Percentiles rank a stretch among this genome's conserved stretches.
Evolutionary conservation across 2,113 vertebrate genomes (phyloP).

Genomic region (Hippocampus comes): DNA sequence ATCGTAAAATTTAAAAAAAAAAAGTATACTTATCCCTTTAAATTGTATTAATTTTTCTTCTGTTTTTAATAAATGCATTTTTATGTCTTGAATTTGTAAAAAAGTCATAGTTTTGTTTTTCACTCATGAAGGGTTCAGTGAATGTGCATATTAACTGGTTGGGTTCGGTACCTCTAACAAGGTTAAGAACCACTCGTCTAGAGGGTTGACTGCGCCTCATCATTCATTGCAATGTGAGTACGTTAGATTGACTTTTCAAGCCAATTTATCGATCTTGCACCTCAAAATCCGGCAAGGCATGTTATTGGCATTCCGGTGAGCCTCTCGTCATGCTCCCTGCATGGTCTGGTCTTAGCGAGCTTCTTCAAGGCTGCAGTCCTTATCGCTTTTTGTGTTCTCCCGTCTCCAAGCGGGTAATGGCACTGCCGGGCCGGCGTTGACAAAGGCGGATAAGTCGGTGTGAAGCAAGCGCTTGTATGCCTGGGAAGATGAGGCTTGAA

Average conservation of each 20-base stretch:
- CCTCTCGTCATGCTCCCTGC: constrained; percentile 4
- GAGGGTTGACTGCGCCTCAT: too few relatives aligned
- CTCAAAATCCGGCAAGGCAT: constrained; percentile 10
- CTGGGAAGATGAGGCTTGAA: neutral
- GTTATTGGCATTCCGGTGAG: constrained; percentile 32
- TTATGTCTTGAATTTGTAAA: too few relatives aligned
- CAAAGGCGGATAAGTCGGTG: constrained; percentile 28
- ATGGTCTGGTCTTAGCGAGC: constrained; percentile 35
- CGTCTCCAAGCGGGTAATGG: constrained; percentile 2
- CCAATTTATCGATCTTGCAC: constrained; percentile 33
- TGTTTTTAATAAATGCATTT: too few relatives aligned
- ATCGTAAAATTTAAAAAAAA: too few relatives aligned
- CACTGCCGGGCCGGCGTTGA: constrained; percentile 21
- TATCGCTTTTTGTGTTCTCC: constrained; percentile 36
- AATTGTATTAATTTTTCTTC: too few relatives aligned
- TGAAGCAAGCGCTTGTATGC: neutral
- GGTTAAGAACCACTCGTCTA: too few relatives aligned
- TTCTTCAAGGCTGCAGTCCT: neutral
- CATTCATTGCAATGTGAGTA: neutral
- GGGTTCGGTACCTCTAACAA: too few relatives aligned
- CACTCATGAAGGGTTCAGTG: too few relatives aligned
- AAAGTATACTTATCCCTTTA: too few relatives aligned
- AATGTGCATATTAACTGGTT: too few relatives aligned
- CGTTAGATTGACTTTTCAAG: neutral
- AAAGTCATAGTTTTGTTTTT: too few relatives aligned